A percentile compares a stretch with the other conserved stretches of the same genome.
phyloP scores from a whole-genome alignment of 2,113 vertebrate genomes.

The Colaptes auratus region DNA sequence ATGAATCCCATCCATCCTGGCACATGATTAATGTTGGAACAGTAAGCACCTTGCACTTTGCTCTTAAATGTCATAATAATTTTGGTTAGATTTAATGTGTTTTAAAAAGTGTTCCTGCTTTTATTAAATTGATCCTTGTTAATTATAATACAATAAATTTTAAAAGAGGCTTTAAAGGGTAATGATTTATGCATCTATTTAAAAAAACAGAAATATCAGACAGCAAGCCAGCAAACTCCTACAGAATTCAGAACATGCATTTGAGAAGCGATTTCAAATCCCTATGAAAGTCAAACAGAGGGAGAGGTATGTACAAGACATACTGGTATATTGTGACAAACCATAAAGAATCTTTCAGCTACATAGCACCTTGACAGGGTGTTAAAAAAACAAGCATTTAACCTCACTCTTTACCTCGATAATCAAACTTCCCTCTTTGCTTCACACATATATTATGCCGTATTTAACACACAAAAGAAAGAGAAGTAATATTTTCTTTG shows the following conservation, averaged over 20 bases:
- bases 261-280: slow-evolving; percentile 32
- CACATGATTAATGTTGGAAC: slow-evolving; percentile 42
- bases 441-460: not conserved
- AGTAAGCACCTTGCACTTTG: slow-evolving; percentile 41
- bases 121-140: slow-evolving; percentile 26
- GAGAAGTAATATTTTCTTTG: not conserved
- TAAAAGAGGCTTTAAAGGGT: not conserved
- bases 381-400: slow-evolving; percentile 44
- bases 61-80: slow-evolving; percentile 35
- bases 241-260: slow-evolving; percentile 12
- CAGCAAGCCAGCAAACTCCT: slow-evolving; percentile 2
- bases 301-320: not conserved
- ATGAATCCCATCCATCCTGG: not conserved
- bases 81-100: slow-evolving; percentile 36
- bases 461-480: slow-evolving; percentile 4
- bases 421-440: not conserved
- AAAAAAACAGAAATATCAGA: slow-evolving; percentile 37
- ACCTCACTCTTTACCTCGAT: slow-evolving; percentile 19
- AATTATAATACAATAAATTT: slow-evolving; percentile 57
- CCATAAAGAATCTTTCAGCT: slow-evolving; percentile 29
- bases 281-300: not conserved
- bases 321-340: slow-evolving; percentile 42
- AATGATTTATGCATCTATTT: slow-evolving; percentile 11
- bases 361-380: not conserved
- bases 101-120: slow-evolving; percentile 10